phyloP scores from a whole-genome alignment of 1,140 invertebrate species.

The Drosophila sturtevanti region DNA sequence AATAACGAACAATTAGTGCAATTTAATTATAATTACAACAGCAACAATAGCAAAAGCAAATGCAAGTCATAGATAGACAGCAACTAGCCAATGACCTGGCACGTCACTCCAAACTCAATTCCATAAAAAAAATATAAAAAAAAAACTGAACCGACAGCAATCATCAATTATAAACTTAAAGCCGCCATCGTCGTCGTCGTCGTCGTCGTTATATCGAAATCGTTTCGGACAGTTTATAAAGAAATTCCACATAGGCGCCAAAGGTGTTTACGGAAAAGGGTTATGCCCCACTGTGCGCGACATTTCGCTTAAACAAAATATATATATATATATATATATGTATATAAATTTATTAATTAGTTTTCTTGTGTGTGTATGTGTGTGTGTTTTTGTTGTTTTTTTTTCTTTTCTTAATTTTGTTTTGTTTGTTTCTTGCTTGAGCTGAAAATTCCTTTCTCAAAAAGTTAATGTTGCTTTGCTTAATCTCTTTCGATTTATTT shows the following conservation, averaged over 20 bases:
- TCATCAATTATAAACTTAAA: conserved; percentile 48
- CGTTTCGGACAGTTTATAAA: conserved; percentile 21
- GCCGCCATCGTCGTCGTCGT: conserved; percentile 6
- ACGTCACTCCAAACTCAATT: conserved; percentile 55
- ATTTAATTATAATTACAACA: conserved; percentile 76
- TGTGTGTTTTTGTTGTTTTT: conserved; percentile 50
- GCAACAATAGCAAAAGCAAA: conserved; percentile 35
- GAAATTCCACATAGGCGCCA: conserved; percentile 42
- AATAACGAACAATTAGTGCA: conserved; percentile 75
- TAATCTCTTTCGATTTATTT: conserved; percentile 69
- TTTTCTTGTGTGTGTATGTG: conserved; percentile 43
- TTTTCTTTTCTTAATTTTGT: conserved; percentile 20
- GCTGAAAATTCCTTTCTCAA: conserved; percentile 52
- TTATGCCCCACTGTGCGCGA: conserved; percentile 59
- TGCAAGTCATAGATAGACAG: conserved; percentile 63
- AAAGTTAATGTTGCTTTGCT: conserved; percentile 31
- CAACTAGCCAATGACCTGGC: conserved; percentile 62
- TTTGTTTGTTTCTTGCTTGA: conserved; percentile 38
- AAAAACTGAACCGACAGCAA: conserved; percentile 30
- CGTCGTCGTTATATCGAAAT: not conserved
- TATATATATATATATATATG: not conserved
- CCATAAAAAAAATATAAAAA: conserved; percentile 19
- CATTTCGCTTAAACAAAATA: conserved; percentile 38
- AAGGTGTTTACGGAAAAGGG: conserved; percentile 32
- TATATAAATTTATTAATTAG: conserved; percentile 68